Evolutionary conservation across 2,888 invertebrate genomes (phyloP), one percentile per base, ranked within the genome.

Genomic region (Acanthococcus lagerstroemiae): DNA sequence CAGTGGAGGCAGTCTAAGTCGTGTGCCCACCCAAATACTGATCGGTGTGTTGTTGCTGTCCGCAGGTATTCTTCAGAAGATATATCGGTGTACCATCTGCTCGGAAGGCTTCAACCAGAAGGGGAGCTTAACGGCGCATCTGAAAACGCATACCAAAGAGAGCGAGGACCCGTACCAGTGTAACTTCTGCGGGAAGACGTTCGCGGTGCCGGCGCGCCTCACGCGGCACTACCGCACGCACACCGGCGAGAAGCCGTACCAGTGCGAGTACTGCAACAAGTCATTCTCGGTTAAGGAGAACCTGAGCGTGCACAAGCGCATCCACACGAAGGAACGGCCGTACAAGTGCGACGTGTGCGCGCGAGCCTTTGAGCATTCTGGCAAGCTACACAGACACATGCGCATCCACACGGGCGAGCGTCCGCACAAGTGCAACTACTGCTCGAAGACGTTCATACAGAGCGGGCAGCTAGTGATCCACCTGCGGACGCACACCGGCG

Each of bases 261-360:
- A 88, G 76, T 93, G 92, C 77, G 92, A 93, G 76, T 91, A 88
- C 76, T 93, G 92, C 78, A 88, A 87, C 77, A 93, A 93, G 77
- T 87, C 89, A 74, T 93, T 93, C 78, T 91, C 91, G 74, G 92
- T 92, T 7, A 92, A 92, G 77, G 92, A 92, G 77, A 93, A 93
- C 76, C 80, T 93, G 67, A 90, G 90, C 78, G 92, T 92, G 15
- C 93, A 93, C 76, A 76, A 80, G 46, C 83, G 93, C 67, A 92
- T 92, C 70, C 93, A 93, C 76, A 93, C 92, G 67, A 92, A 92
- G 77, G 92, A 92, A 76, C 82, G 92, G 1, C 92, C 92, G 0
- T 92, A 92, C 78, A 87, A 90, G 73, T 93, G 92, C 74, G 85
- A 88, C 69, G 89, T 91, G 3, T 93, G 92, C 75, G 87, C 86